These are phyloP conservation scores for Xylota sylvarum DNA, from an alignment of 2,888 invertebrate genomes.

Conservation along the genomic window DNA sequence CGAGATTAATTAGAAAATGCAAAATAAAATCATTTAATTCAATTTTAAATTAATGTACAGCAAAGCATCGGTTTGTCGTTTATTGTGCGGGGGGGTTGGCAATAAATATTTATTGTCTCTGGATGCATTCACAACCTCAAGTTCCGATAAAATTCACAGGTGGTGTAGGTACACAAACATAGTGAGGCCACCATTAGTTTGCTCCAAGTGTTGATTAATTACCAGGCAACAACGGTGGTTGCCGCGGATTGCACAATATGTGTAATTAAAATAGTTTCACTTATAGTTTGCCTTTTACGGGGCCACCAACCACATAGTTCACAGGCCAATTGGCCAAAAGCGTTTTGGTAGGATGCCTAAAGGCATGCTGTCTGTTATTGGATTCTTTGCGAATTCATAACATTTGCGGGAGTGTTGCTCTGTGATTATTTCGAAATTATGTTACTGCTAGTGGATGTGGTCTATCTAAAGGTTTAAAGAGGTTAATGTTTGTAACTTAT, in stretches of 20 bases:
- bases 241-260: slow-evolving; percentile 42
- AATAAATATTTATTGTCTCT: slow-evolving; percentile 49
- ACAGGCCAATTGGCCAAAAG: slow-evolving; percentile 17
- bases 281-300: slow-evolving; percentile 9
- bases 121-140: slow-evolving; percentile 12
- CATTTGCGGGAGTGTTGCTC: not conserved
- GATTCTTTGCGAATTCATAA: slow-evolving; percentile 4
- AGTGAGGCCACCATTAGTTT: not conserved
- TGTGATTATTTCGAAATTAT: not conserved
- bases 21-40: slow-evolving; percentile 39
- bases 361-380: not conserved
- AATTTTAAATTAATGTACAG: slow-evolving; percentile 42
- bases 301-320: not conserved
- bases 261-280: slow-evolving; percentile 56
- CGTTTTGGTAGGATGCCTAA: slow-evolving; percentile 6
- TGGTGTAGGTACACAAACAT: slow-evolving; percentile 1
- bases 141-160: slow-evolving; percentile 10
- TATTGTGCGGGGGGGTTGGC: not conserved
- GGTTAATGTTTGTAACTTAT: not conserved
- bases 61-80: slow-evolving; percentile 30
- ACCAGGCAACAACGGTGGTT: slow-evolving; percentile 29
- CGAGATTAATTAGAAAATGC: slow-evolving; percentile 63
- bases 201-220: slow-evolving; percentile 62
- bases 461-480: not conserved
- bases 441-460: not conserved